Evolutionary conservation across 1,140 invertebrate species (phyloP).

Genomic region (Ceratitis capitata): DNA sequence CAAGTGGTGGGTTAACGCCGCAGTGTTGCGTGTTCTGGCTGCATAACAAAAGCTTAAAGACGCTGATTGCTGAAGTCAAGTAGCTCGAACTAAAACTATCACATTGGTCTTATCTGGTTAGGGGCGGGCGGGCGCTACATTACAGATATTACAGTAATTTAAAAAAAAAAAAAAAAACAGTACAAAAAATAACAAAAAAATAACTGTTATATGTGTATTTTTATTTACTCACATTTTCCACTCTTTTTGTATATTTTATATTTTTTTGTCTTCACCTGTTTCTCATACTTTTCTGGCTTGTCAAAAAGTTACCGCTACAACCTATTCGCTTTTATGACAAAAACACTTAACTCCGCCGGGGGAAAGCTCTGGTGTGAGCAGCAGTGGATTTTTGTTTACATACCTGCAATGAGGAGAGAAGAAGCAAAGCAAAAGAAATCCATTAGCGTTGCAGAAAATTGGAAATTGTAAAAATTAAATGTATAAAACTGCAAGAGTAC

Average conservation of each 20-base stretch:
- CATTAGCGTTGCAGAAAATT: constrained; percentile 14
- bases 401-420: constrained; percentile 3
- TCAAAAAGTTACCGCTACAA: not conserved
- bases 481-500: not conserved
- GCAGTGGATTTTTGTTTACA: not conserved
- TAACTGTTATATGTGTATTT: no score
- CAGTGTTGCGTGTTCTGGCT: not conserved
- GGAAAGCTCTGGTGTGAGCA: not conserved
- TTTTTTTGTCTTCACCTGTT: not conserved
- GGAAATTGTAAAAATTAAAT: not conserved
- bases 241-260: not conserved
- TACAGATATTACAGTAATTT: no score
- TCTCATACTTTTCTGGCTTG: not conserved
- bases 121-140: no score
- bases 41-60: not conserved
- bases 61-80: not conserved
- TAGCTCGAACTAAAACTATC: not conserved
- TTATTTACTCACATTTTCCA: not conserved
- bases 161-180: no score
- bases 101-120: no score
- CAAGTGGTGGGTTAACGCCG: not conserved
- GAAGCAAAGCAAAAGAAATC: not conserved
- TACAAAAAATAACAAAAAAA: no score
- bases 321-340: constrained; percentile 26
- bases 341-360: not conserved